Conservation (phyloP, 2,113 vertebrate species). For the Leucopsar rothschildi region DNA sequence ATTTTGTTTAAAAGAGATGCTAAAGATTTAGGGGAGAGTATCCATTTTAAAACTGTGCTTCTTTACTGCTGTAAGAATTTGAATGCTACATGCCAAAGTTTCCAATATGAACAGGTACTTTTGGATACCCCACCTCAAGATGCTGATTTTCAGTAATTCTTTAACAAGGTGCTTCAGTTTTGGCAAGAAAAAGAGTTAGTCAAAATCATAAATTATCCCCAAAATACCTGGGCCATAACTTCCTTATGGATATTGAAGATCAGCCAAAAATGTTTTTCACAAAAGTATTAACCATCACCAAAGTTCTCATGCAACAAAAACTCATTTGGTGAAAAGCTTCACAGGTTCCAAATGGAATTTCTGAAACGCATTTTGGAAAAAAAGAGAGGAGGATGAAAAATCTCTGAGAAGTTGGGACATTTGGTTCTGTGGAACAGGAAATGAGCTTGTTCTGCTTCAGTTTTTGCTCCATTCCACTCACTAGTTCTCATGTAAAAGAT, state of each 20-base stretch:
- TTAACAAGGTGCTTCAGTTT: background rate
- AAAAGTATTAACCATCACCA: background rate
- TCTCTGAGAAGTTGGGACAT: background rate
- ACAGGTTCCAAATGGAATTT: background rate
- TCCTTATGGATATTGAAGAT: background rate
- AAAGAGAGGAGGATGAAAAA: background rate
- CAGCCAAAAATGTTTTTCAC: background rate
- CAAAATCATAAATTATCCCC: background rate
- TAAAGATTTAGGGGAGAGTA: background rate
- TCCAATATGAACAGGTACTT: background rate
- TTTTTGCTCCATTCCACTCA: background rate
- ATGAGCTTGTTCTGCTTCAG: background rate
- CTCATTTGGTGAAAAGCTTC: background rate
- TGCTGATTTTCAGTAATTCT: background rate
- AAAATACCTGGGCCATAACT: background rate
- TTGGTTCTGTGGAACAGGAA: background rate
- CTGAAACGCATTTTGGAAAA: background rate
- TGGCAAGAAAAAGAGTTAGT: background rate
- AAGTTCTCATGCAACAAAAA: background rate
- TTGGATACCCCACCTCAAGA: background rate
- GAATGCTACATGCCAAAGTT: background rate
- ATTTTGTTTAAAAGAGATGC: background rate
- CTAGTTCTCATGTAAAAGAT: background rate
- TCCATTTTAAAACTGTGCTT: background rate
- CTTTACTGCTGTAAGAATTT: background rate